Base-by-base conservation (phyloP, 2,797 vertebrate genomes). In the Borostomias antarcticus region DNA sequence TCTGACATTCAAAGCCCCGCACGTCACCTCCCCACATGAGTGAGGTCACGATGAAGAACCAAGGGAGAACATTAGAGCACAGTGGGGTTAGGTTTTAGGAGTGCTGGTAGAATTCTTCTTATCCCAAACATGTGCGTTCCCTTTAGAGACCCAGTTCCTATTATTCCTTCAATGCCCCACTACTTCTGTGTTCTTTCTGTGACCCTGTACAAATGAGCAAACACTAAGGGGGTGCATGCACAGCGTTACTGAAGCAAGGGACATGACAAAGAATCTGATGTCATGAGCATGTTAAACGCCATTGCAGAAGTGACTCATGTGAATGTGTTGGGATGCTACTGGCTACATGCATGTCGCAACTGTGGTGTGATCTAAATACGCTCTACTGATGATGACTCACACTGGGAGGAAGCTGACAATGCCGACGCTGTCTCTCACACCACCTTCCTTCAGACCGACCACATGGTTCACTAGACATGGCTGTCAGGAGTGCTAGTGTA, bases 321-420 rank as follows among this genome's bases (percentile, higher is more conserved):
- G 66, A 72, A 71, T 52, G 32, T 54, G 58, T 43, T 53, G 52
- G 58, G 64, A 72, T 71, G 74, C n/a, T n/a, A n/a, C n/a, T 23
- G 73, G 65, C 75, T 60, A 72, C 47, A 56, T 56, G 53, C 10
- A 66, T 79, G 53, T 67, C n/a, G 56, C 68, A 75, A 79, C 83
- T 83, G 73, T 79, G 77, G 62, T 78, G 66, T 77, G 78, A 79
- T 80, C 76, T 83, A 56, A 75, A 84, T 79, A 69, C 19, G 60
- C n/a, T n/a, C n/a, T n/a, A n/a, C n/a, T n/a, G n/a, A n/a, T n/a
- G 53, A 78, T 87, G 80, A 82, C 74, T 85, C 81, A 80, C 76
- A 60, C 59, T 65, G 60, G 67, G 81, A 70, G n/a, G n/a, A n/a
- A n/a, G n/a, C n/a, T n/a, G n/a, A n/a, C n/a, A n/a, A n/a, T n/a